Evolutionary conservation across 2,888 invertebrate genomes (phyloP), one percentile per base, ranked within the genome.

Genomic region (Therioaphis trifolii): DNA sequence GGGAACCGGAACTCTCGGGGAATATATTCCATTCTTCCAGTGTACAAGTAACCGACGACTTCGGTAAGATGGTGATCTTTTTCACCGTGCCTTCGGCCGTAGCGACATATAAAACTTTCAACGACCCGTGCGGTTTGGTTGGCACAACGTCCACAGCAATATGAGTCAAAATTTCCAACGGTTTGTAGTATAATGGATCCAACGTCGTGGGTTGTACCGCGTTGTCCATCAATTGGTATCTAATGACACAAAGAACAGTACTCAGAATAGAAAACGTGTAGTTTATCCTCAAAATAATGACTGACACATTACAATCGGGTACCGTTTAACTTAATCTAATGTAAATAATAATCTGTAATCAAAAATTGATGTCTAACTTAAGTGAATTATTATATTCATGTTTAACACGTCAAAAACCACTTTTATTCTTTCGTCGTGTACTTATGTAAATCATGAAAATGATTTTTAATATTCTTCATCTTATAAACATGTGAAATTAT

Each of bases 151-250:
- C 96, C n/a, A 96, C 92, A 0, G 95, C 94, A 77, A 97, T 92
- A 87, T 94, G 93, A 0, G 92, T 92, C 87, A 94, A 93, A 4
- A 88, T 89, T 87, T 96, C 94, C 82, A 94, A 90, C 40, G 92
- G 92, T 0, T 92, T 90, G 35, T 92, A 91, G 88, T 94, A 93
- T 0, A 96, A 89, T 0, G 96, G 96, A 76, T 90, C 90, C 0
- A 91, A 89, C 0, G 92, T 92, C 40, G 92, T 91, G 0, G 96
- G 93, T 87, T 95, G 94, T 0, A 97, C 93, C 0, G 96, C 93
- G 79, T 92, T 91, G 88, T 97, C 94, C 96, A 97, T 96, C 82
- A 97, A 89, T 87, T 96, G 96, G 88, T 95, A 97, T 85, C 93
- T 84, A 84, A 89, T 52, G 55, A 29, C 9, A n/a, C 11, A 7